Conservation (phyloP, 1,140 invertebrate species). For the Neomicropteryx cornuta region DNA sequence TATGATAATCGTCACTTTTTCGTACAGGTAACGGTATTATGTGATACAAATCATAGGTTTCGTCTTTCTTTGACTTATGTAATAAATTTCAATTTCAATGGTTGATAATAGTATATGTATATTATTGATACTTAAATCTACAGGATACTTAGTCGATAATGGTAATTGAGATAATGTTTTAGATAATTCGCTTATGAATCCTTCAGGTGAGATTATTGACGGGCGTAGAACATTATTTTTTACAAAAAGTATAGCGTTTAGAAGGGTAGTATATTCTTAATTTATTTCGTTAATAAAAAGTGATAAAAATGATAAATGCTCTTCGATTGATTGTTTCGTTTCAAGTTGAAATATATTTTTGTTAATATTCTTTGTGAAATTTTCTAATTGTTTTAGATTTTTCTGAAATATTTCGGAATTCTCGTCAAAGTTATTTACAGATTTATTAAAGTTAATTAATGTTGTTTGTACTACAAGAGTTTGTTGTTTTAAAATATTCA, state of each 20-base stretch:
- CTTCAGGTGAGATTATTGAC: not conserved
- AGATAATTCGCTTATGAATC: not conserved
- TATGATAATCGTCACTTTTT: not conserved
- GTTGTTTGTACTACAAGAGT: slow-evolving; percentile 4
- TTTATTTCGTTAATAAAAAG: not conserved
- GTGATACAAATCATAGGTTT: not conserved
- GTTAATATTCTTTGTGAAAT: not conserved
- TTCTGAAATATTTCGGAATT: not conserved
- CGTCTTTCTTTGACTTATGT: not conserved
- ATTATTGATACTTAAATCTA: not conserved
- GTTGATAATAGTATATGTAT: not conserved
- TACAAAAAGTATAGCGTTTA: not conserved
- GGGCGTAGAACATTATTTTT: not conserved
- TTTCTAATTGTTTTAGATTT: not conserved
- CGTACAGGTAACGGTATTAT: not conserved
- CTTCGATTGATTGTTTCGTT: not conserved
- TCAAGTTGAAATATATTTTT: not conserved
- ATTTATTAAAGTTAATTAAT: slow-evolving; percentile 1
- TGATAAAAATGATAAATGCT: not conserved
- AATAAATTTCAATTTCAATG: not conserved
- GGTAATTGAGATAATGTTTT: not conserved
- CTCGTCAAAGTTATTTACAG: not conserved
- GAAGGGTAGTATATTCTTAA: not conserved
- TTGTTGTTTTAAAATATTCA: slow-evolving; percentile 3
- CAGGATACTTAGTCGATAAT: not conserved